Conservation (phyloP, 1,140 invertebrate genomes). For the Penaeus vannamei region DNA sequence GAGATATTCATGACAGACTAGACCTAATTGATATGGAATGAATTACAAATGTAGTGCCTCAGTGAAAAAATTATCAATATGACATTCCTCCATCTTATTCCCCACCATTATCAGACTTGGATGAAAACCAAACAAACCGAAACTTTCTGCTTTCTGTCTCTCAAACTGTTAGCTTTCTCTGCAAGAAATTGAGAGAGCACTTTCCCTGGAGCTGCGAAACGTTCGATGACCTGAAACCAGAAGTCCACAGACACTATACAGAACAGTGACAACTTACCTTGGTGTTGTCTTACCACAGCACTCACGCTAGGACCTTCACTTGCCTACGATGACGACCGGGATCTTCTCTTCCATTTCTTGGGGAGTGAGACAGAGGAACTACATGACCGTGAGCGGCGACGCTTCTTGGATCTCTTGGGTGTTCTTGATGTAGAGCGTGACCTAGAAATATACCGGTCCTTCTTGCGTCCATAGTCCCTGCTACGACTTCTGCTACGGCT, state of each 20-base stretch:
- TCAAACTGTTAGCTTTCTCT: not conserved
- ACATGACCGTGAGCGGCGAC: slow-evolving; percentile 45
- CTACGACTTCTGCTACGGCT: slow-evolving; percentile 56
- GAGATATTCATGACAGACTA: not conserved
- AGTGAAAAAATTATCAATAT: slow-evolving; percentile 31
- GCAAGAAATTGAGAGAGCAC: not conserved
- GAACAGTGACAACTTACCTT: slow-evolving; percentile 50
- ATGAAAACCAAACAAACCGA: slow-evolving; percentile 36
- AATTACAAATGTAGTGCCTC: slow-evolving; percentile 31
- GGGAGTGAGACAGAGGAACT: slow-evolving; percentile 45
- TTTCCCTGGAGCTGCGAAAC: slow-evolving; percentile 4
- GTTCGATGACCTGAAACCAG: slow-evolving; percentile 53
- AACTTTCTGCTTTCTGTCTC: slow-evolving; percentile 32
- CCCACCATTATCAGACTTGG: not conserved
- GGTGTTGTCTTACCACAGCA: slow-evolving; percentile 61
- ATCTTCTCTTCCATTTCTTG: slow-evolving; percentile 47
- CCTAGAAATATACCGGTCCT: slow-evolving; percentile 52
- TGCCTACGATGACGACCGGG: slow-evolving; percentile 63
- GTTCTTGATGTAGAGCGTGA: slow-evolving; percentile 53
- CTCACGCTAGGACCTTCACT: slow-evolving; percentile 62
- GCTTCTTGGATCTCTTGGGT: slow-evolving; percentile 54
- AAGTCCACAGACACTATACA: not conserved
- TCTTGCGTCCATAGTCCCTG: slow-evolving; percentile 41
- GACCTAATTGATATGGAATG: not conserved
- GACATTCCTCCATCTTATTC: not conserved